Conservation (phyloP, 2,113 vertebrate genomes). For the Anolis sagrei region DNA sequence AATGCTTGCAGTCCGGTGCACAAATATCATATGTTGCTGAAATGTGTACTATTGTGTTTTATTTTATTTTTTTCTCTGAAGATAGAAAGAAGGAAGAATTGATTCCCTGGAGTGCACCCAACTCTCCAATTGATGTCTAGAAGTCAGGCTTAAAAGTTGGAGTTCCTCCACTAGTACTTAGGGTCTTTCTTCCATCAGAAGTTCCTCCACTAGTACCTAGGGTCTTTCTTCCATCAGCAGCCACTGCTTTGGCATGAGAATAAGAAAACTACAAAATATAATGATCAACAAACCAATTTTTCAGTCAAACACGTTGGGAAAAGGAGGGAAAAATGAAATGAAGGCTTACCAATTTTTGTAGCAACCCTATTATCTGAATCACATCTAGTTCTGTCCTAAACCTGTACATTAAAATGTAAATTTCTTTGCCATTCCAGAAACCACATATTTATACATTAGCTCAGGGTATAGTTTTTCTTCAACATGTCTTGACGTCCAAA, state of each 20-base stretch:
- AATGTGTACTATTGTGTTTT: too few relatives aligned
- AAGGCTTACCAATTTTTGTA: background rate
- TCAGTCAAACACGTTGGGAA: background rate
- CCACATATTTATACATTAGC: constrained; percentile 11
- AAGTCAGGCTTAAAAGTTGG: too few relatives aligned
- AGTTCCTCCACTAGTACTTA: too few relatives aligned
- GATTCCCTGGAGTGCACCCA: too few relatives aligned
- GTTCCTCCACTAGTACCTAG: too few relatives aligned
- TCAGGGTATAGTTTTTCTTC: background rate
- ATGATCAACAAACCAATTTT: background rate
- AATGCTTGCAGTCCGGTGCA: background rate
- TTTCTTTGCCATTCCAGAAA: background rate
- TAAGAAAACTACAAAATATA: background rate
- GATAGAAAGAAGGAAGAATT: too few relatives aligned
- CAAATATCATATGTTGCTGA: too few relatives aligned
- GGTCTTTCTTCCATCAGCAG: background rate
- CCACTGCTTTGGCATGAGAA: background rate
- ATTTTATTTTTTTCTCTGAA: too few relatives aligned
- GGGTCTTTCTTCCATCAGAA: too few relatives aligned
- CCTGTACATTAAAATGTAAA: background rate
- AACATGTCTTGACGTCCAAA: background rate
- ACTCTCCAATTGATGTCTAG: too few relatives aligned
- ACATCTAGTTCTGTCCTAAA: background rate
- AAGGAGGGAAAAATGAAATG: background rate
- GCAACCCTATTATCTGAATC: background rate